Evolutionary conservation across 2,888 invertebrate genomes (phyloP).

Genomic region (Spilosoma lubricipeda): DNA sequence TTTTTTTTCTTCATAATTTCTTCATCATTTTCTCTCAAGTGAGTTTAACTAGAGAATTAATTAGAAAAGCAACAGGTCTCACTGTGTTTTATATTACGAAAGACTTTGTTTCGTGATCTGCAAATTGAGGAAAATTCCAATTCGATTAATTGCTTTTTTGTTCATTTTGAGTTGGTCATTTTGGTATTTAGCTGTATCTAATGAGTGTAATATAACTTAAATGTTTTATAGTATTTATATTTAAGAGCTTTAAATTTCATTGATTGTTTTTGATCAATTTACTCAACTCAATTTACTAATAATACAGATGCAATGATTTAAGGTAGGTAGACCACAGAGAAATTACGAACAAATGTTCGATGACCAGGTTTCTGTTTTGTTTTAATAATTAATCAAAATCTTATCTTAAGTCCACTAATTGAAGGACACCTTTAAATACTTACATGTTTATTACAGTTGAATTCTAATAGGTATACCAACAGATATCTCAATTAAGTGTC

Average conservation of each 20-base stretch:
- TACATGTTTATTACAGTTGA: too few relatives aligned
- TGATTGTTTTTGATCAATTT: not conserved
- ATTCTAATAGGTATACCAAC: too few relatives aligned
- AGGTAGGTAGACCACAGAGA: too few relatives aligned
- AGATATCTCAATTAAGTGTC: too few relatives aligned
- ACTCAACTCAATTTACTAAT: too few relatives aligned
- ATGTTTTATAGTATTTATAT: not conserved
- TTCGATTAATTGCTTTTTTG: slow-evolving; percentile 11
- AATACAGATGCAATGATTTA: too few relatives aligned
- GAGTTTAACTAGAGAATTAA: slow-evolving; percentile 55
- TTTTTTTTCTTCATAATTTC: slow-evolving; percentile 47
- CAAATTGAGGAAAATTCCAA: slow-evolving; percentile 26
- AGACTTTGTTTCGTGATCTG: slow-evolving; percentile 26
- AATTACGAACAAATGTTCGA: too few relatives aligned
- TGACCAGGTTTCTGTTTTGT: too few relatives aligned
- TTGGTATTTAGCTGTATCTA: not conserved
- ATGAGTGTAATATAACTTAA: not conserved
- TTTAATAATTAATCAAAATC: too few relatives aligned
- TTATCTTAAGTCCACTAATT: too few relatives aligned
- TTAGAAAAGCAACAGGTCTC: slow-evolving; percentile 59
- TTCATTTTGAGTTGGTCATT: slow-evolving; percentile 7
- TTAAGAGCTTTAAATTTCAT: not conserved
- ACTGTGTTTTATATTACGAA: slow-evolving; percentile 31
- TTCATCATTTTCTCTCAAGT: slow-evolving; percentile 45
- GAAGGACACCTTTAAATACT: too few relatives aligned